phyloP scores from a whole-genome alignment of 1,140 invertebrate species.

The Orius laevigatus region DNA sequence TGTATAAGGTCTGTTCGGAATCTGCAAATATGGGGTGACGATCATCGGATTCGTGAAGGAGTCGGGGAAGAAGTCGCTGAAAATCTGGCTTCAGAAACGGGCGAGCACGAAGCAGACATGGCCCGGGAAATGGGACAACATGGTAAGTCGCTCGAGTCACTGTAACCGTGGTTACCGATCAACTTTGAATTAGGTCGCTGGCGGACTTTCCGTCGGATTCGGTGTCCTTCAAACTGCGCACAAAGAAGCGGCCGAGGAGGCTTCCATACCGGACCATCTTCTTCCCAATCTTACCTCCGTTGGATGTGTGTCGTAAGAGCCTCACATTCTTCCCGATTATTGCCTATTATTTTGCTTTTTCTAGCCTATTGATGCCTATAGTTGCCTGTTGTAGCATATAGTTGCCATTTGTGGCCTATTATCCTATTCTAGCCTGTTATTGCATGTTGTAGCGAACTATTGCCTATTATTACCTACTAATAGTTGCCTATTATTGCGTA shows the following conservation, averaged over 20 bases:
- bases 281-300: constrained; percentile 57
- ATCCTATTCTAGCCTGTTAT: too few relatives aligned
- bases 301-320: constrained; percentile 65
- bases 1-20: constrained; percentile 61
- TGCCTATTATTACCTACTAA: too few relatives aligned
- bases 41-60: constrained; percentile 84
- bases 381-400: too few relatives aligned
- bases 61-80: constrained; percentile 56
- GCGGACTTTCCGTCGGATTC: constrained; percentile 75
- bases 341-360: not conserved
- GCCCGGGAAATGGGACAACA: constrained; percentile 89
- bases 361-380: too few relatives aligned
- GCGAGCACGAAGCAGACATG: constrained; percentile 84
- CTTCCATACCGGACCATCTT: constrained; percentile 58
- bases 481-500: too few relatives aligned
- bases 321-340: not conserved
- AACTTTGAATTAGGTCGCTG: constrained; percentile 41
- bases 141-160: constrained; percentile 36
- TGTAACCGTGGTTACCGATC: not conserved
- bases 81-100: constrained; percentile 84
- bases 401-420: too few relatives aligned
- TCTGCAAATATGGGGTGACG: constrained; percentile 83
- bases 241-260: constrained; percentile 89
- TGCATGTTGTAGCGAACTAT: too few relatives aligned
- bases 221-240: constrained; percentile 73